phyloP scores from a whole-genome alignment of 2,113 vertebrate species.

The Sakesphorus luctuosus region DNA sequence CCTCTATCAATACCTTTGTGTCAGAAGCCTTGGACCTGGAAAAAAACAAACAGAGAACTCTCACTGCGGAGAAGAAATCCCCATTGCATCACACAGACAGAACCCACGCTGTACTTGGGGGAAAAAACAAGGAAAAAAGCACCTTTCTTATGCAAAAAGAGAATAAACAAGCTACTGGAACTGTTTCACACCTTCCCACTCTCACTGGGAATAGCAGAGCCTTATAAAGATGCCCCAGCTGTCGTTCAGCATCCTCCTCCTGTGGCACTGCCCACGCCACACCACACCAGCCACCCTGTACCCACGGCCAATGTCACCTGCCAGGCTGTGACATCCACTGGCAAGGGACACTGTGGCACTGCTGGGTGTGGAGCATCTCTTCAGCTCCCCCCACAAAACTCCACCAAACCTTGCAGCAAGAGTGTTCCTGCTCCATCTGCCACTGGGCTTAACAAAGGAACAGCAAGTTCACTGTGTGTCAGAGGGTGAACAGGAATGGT shows the following conservation, averaged over 20 bases:
- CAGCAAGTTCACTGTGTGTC: not conserved
- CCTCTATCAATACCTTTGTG: slow-evolving; percentile 97
- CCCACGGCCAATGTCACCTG: not conserved
- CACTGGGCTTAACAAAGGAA: not conserved
- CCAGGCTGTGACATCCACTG: not conserved
- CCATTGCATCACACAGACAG: not conserved
- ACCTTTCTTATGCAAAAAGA: not conserved
- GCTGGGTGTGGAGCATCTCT: not conserved
- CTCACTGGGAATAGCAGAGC: not conserved
- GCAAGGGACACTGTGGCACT: not conserved
- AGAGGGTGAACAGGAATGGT: fast-evolving
- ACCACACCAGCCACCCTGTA: fast-evolving
- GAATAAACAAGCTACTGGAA: not conserved
- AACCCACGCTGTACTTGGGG: not conserved
- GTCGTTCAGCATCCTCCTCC: not conserved
- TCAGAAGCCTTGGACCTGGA: slow-evolving; percentile 91
- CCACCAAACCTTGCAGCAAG: not conserved
- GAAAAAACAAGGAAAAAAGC: fast-evolving
- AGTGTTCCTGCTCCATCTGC: not conserved
- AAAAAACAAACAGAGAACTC: not conserved
- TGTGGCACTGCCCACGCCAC: not conserved
- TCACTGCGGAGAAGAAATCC: not conserved
- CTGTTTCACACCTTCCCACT: not conserved
- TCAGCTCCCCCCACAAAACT: not conserved
- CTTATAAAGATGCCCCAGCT: not conserved